phyloP scores from a whole-genome alignment of 2,797 vertebrate genomes.

The Echiichthys vipera region DNA sequence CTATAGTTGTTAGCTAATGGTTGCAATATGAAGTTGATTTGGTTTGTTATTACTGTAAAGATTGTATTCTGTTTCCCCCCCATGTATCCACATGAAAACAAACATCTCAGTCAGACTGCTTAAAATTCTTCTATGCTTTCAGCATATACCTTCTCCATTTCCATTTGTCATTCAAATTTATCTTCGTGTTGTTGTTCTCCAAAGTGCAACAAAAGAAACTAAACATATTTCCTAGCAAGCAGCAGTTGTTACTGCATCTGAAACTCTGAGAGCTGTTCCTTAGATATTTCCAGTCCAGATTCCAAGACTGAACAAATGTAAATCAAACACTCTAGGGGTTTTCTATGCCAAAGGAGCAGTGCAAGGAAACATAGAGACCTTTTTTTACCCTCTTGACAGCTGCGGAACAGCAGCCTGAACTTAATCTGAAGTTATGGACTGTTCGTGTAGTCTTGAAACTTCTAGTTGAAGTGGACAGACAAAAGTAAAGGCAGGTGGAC shows the following conservation, averaged over 20 bases:
- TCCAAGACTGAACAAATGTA: constrained; percentile 1
- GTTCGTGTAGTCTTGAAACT: background rate
- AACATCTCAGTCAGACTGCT: background rate
- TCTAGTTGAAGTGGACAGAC: constrained; percentile 1
- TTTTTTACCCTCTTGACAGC: constrained; percentile 12
- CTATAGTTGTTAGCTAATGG: background rate
- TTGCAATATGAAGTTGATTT: background rate
- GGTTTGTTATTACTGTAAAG: background rate
- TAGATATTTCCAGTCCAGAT: constrained; percentile 2
- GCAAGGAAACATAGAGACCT: background rate
- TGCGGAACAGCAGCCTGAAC: constrained; percentile 6
- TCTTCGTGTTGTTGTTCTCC: background rate
- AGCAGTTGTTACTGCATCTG: background rate
- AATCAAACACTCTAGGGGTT: background rate
- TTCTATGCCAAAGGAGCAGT: constrained; percentile 1
- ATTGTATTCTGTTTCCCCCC: background rate
- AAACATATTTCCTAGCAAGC: background rate
- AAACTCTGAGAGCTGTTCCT: background rate
- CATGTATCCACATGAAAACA: background rate
- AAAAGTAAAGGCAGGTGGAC: background rate
- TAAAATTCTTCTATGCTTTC: background rate
- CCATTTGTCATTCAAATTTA: background rate
- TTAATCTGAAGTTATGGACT: background rate
- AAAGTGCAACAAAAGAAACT: background rate
- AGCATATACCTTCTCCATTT: background rate